Base-by-base conservation (phyloP, 2,888 invertebrate genomes). In the Arenicola marina region DNA sequence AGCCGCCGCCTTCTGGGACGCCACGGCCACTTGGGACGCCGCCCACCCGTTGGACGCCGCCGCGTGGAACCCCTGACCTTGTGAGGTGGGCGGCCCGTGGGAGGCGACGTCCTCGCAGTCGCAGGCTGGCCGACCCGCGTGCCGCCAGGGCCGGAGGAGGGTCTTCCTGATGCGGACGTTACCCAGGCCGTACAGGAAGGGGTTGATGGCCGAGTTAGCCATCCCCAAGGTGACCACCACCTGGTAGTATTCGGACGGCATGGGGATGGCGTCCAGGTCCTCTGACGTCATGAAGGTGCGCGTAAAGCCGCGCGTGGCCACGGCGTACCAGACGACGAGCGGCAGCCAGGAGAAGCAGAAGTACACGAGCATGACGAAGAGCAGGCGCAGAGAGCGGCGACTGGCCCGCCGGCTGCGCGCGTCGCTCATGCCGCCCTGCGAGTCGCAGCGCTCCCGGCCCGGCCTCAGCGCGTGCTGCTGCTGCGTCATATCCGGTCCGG, bases 181-280 rank as follows among this genome's bases (percentile, higher is more conserved):
- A 31, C 76, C 68, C 7, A 76, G 31, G 1, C 74, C 75, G 61
- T 78, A 78, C 33, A 78, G 72, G 38, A 75, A 51, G 7, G 77
- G 78, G 59, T 78, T 77, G 7, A 77, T 66, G 56, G 76, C 74
- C 7, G 76, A 77, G 63, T 78, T 78, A 2, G 73, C 73, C 51
- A 74, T 74, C 1, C 76, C 78, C 24, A 78, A 65, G 7, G 59
- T 65, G n/a, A 62, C 58, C 4, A 45, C 56, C 24, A 62, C 34
- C 31, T 51, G 51, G 60, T 65, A 65, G 53, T 61, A 65, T 60
- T 57, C 57, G 26, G 32, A 59, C 26, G 65, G 62, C 26, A 65
- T 28, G 2, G 56, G 32, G 26, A 56, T 43, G 4, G 38, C 45
- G 2, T 32, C 28, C 2, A n/a, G 26, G 4, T 26, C 26, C 7